These are phyloP conservation scores for Euwallacea fornicatus DNA, from an alignment of 1,140 invertebrate species.

Conservation along the genomic window DNA sequence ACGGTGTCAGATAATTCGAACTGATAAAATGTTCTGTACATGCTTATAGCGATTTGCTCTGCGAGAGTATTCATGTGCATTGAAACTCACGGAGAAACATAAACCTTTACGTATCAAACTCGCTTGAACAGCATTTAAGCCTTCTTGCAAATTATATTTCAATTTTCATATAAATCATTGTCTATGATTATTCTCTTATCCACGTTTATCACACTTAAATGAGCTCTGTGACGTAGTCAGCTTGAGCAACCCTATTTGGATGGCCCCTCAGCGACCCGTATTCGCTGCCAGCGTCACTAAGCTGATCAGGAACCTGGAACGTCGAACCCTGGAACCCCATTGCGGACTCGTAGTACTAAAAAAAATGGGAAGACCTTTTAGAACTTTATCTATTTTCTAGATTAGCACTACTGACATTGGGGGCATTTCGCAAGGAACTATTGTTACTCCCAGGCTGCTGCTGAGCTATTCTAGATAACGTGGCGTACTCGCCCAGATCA, in stretches of 20 bases:
- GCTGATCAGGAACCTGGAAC: conserved; percentile 64
- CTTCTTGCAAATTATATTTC: background rate
- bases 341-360: conserved; percentile 64
- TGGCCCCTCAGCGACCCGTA: conserved; percentile 41
- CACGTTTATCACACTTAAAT: conserved; percentile 49
- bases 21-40: no score
- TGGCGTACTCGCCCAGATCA: conserved; percentile 72
- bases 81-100: no score
- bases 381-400: background rate
- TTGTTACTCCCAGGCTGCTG: conserved; percentile 48
- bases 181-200: background rate
- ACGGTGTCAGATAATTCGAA: no score
- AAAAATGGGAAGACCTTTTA: background rate
- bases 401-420: conserved; percentile 47
- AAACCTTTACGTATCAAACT: background rate
- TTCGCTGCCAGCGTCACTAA: conserved; percentile 42
- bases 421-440: conserved; percentile 52
- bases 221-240: conserved; percentile 69
- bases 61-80: no score
- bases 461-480: conserved; percentile 60
- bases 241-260: conserved; percentile 62
- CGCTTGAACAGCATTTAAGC: background rate
- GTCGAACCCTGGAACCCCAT: conserved; percentile 72
- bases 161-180: background rate
- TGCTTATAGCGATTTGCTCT: no score